Evolutionary conservation across 92 coral and sea anemone genomes (phyloP), one percentile per base, ranked within the genome.

Genomic region (Metridium senile): DNA sequence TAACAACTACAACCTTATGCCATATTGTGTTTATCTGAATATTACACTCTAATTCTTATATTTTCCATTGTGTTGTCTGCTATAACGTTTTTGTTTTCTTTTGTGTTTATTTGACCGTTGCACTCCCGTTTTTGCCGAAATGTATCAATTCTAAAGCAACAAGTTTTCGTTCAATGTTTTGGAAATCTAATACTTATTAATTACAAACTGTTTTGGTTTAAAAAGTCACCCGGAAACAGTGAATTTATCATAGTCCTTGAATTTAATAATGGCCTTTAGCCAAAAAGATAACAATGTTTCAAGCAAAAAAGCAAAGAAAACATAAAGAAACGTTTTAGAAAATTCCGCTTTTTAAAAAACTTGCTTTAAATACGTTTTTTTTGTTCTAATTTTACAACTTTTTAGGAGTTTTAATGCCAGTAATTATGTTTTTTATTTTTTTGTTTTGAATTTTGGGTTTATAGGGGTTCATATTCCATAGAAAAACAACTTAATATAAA

Each of bases 211-310:
- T 20, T 54, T 13, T 54, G n/a, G 16, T 16, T 45, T 16, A 45
- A 7, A 54, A 8, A 10, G 61, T 22, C 20, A 3, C 7, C 7
- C 69, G 69, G 43, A 63, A 63, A 29, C 45, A 21, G n/a, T n/a
- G n/a, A n/a, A n/a, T 52, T 18, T 6, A 1, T 16, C 20, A 26
- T 4, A 27, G 56, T 1, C 2, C 30, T 58, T 34, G 67, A 62
- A 23, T 57, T 26, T 33, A 23, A 33, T 34, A 34, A 25, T 73
- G 78, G 78, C 66, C 0, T 58, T 34, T 17, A 18, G 78, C 78
- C 78, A 73, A 58, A 73, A 73, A 18, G 26, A 33, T 27, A 0
- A 10, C 76, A n/a, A n/a, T n/a, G n/a, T n/a, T n/a, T n/a, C n/a
- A n/a, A n/a, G n/a, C n/a, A n/a, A 28, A 51, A 71, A 33, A 1